Evolutionary conservation across 2,113 vertebrate species (phyloP).

Genomic region (Aspidoscelis tigris): DNA sequence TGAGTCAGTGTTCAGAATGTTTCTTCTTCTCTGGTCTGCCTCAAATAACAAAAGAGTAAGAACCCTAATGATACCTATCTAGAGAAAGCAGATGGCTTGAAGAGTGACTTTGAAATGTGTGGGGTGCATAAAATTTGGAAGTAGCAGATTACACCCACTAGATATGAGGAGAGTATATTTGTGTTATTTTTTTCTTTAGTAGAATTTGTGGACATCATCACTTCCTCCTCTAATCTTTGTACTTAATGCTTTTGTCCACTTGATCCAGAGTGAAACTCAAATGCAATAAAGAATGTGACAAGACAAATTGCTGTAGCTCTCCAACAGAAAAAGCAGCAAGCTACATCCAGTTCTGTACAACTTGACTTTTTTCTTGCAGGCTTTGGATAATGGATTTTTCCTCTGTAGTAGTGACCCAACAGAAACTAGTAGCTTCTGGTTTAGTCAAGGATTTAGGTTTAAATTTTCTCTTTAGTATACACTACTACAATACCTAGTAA

Average conservation of each 20-base stretch:
- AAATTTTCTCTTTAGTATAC: no score
- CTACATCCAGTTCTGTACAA: not conserved
- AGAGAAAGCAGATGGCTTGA: conserved; percentile 33
- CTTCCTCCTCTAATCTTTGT: not conserved
- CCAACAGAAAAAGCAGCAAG: not conserved
- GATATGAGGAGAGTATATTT: not conserved
- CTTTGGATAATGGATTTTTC: no score
- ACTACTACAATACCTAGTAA: no score
- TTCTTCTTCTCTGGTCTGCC: not conserved
- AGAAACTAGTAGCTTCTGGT: no score
- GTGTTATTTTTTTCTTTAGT: not conserved
- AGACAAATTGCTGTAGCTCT: not conserved
- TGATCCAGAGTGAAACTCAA: not conserved
- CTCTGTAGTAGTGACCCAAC: not conserved
- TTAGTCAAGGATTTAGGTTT: no score
- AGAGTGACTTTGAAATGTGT: conserved; percentile 15
- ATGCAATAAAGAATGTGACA: not conserved
- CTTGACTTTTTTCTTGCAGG: not conserved
- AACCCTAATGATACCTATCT: conserved; percentile 9
- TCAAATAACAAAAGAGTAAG: not conserved
- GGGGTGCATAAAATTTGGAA: not conserved
- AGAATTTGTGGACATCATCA: not conserved
- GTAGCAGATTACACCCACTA: not conserved
- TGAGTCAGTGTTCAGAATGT: conserved; percentile 40
- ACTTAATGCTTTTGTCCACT: not conserved